phyloP scores from a whole-genome alignment of 2,888 invertebrate genomes.

The Pseudoips prasinana region DNA sequence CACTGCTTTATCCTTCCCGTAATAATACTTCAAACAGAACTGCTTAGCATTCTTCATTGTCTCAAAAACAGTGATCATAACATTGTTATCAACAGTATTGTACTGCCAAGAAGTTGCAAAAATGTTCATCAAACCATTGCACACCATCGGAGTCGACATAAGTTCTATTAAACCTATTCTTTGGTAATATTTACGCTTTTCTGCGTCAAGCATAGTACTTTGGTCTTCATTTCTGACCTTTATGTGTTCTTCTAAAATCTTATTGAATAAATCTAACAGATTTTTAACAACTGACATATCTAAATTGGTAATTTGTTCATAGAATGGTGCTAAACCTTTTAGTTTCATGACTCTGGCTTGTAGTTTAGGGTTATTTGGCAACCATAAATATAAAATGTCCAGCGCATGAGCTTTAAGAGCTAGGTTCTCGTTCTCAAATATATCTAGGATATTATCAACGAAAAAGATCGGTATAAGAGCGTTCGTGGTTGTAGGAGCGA shows the following conservation, averaged over 20 bases:
- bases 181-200: slow-evolving; percentile 46
- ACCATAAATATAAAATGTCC: slow-evolving; percentile 54
- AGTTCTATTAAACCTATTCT: slow-evolving; percentile 61
- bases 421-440: slow-evolving; percentile 54
- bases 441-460: slow-evolving; percentile 53
- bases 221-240: slow-evolving; percentile 33
- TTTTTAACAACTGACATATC: slow-evolving; percentile 42
- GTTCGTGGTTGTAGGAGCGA: slow-evolving; percentile 44
- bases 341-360: slow-evolving; percentile 63
- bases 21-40: slow-evolving; percentile 47
- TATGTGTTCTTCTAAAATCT: slow-evolving; percentile 60
- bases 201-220: slow-evolving; percentile 34
- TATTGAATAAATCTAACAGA: slow-evolving; percentile 58
- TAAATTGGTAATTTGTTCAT: slow-evolving; percentile 52
- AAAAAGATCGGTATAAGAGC: slow-evolving; percentile 45
- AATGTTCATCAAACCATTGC: slow-evolving; percentile 57
- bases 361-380: slow-evolving; percentile 57
- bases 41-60: slow-evolving; percentile 50
- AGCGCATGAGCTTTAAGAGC: slow-evolving; percentile 51
- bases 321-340: slow-evolving; percentile 62
- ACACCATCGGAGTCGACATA: slow-evolving; percentile 47
- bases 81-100: slow-evolving; percentile 32
- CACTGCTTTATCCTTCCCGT: slow-evolving; percentile 39
- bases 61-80: slow-evolving; percentile 43
- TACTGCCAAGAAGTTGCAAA: slow-evolving; percentile 43